Evolutionary conservation across 53 echinoderm and acorn worm genomes (phyloP).

Genomic region (Crossaster papposus): DNA sequence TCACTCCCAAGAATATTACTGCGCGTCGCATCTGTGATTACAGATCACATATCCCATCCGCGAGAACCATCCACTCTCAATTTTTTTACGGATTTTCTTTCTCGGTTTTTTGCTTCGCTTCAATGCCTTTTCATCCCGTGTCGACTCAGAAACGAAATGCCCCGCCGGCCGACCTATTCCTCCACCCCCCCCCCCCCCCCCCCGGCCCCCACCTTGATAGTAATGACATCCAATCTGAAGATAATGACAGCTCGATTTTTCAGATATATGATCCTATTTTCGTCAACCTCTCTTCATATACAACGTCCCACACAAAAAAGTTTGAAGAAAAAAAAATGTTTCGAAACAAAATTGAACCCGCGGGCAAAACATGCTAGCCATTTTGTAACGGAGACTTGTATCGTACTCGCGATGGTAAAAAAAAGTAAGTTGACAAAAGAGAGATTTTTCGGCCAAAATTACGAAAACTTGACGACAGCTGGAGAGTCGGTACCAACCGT

Average conservation of each 20-base stretch:
- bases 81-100: neutral
- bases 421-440: neutral
- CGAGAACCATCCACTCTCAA: neutral
- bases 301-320: too few species aligned
- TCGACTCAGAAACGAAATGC: neutral
- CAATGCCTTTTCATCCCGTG: neutral
- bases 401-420: neutral
- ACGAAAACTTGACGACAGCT: constrained; percentile 36
- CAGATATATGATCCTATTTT: neutral
- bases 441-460: neutral
- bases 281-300: neutral
- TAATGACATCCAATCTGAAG: neutral
- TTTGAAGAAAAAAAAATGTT: constrained; percentile 4
- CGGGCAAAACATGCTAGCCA: neutral
- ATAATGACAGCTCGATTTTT: neutral
- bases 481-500: neutral
- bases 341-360: neutral
- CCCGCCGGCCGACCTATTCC: neutral
- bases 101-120: neutral
- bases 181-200: too few species aligned
- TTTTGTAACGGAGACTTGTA: neutral
- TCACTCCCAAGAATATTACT: neutral
- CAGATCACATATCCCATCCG: neutral
- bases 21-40: neutral
- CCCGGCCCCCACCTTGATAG: too few species aligned